Percentiles rank a stretch among this genome's conserved stretches.
phyloP scores from a whole-genome alignment of 1,140 invertebrate species.

The Drosophila nigrodunni region DNA sequence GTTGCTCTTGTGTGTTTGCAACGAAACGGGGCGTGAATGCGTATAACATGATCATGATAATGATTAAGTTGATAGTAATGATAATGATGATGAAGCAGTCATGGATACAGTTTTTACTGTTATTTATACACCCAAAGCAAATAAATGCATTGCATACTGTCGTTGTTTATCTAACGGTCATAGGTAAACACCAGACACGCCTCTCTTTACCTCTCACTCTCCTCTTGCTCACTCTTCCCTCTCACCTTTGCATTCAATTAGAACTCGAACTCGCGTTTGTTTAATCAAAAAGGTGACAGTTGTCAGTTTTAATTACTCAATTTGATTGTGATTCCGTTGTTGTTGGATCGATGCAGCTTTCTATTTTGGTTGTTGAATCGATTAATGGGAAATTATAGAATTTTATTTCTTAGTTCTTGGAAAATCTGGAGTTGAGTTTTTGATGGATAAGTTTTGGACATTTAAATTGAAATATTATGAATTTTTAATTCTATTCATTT shows the following conservation, averaged over 20 bases:
- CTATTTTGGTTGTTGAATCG: conserved; percentile 45
- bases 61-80: too few species aligned
- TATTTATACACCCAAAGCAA: conserved; percentile 33
- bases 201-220: background rate
- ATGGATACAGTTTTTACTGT: conserved; percentile 51
- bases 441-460: background rate
- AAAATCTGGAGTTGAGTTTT: too few species aligned
- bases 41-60: conserved; percentile 36
- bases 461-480: background rate
- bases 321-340: conserved; percentile 27
- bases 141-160: conserved; percentile 9
- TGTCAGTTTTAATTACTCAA: conserved; percentile 44
- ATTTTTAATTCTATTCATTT: background rate
- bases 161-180: conserved; percentile 47
- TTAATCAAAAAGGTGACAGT: conserved; percentile 34
- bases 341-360: conserved; percentile 43
- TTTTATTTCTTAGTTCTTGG: background rate
- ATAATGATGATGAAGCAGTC: conserved; percentile 17
- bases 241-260: conserved; percentile 38
- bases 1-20: conserved; percentile 10
- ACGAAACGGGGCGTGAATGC: conserved; percentile 38
- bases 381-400: conserved; percentile 21
- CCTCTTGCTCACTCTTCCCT: too few species aligned
- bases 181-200: conserved; percentile 35
- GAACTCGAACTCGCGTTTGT: conserved; percentile 15